Evolutionary conservation across 2,113 vertebrate species (phyloP).

Genomic region (Paradoxurus hermaphroditus): DNA sequence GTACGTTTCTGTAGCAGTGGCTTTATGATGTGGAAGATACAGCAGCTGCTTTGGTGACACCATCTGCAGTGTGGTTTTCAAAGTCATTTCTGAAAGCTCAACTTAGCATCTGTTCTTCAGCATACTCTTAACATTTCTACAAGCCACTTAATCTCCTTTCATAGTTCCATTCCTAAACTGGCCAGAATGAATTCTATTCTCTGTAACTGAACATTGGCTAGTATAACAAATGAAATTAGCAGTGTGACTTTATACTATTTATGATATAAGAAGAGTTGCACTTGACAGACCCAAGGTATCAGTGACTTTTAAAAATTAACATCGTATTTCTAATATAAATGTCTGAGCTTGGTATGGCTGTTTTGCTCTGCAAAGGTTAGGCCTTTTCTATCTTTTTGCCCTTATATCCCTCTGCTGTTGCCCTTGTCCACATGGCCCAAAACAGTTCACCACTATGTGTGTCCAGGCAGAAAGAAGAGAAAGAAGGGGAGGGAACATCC

Average conservation of each 20-base stretch:
- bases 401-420: not conserved
- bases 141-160: not conserved
- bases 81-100: slow-evolving; percentile 52
- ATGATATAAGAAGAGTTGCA: not conserved
- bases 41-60: slow-evolving; percentile 1
- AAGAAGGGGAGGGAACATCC: not conserved
- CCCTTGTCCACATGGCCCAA: not conserved
- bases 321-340: not conserved
- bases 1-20: not conserved
- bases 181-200: not conserved
- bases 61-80: slow-evolving; percentile 29
- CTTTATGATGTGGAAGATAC: not conserved
- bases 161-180: not conserved
- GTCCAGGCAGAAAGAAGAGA: not conserved
- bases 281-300: not conserved
- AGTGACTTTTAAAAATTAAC: not conserved
- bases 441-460: not conserved
- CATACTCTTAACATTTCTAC: not conserved
- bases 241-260: not conserved
- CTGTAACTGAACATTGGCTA: not conserved
- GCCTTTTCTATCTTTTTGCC: not conserved
- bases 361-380: not conserved
- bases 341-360: not conserved
- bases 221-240: not conserved
- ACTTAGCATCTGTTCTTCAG: not conserved